A percentile compares a stretch with the other conserved stretches of the same genome.
Conservation (phyloP, 2,113 vertebrate genomes). For the Saiga tatarica region DNA sequence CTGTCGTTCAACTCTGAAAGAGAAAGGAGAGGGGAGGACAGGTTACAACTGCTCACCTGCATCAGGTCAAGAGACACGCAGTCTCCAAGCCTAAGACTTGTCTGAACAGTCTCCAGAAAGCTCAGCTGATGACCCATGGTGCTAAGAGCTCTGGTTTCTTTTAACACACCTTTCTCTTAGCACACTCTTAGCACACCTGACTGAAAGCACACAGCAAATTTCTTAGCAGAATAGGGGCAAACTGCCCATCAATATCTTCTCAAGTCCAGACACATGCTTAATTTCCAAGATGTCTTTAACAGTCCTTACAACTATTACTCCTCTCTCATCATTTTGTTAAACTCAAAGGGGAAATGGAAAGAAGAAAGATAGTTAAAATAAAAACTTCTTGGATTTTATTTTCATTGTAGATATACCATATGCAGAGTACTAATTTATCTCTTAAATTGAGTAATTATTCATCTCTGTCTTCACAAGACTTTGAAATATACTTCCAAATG, state of each 20-base stretch:
- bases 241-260: neutral
- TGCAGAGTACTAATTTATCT: neutral
- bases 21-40: neutral
- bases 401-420: neutral
- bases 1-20: constrained; percentile 90
- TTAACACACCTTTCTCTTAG: neutral
- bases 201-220: rapidly evolving
- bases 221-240: neutral
- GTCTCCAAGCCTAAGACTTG: neutral
- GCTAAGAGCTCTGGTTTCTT: neutral
- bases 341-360: neutral
- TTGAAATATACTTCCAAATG: neutral
- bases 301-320: neutral
- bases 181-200: neutral
- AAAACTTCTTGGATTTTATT: neutral
- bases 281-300: neutral
- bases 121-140: rapidly evolving
- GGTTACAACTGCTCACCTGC: neutral
- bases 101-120: neutral
- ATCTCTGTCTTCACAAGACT: neutral
- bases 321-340: neutral
- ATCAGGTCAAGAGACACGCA: neutral
- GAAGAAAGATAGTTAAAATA: constrained; percentile 1
- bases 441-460: neutral
- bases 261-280: neutral